Evolutionary conservation across 35 echinoderm and acorn worm genomes (phyloP), one percentile per base, ranked within the genome.

Genomic region (Ophiothrix spiculata): DNA sequence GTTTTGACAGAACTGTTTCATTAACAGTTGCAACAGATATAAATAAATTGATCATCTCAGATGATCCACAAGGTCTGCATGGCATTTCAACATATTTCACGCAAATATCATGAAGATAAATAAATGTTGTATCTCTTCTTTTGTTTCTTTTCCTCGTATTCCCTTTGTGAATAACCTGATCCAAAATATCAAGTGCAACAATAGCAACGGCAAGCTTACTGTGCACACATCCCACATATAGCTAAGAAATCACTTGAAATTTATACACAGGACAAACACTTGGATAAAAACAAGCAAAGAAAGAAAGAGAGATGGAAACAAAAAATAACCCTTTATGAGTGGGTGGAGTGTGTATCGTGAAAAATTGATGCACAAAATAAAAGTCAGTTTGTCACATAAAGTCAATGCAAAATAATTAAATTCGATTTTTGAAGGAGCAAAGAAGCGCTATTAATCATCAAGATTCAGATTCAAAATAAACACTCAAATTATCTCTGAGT

Each of bases 181-280:
- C n/a, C n/a, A n/a, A n/a, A n/a, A n/a, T n/a, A n/a, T n/a, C n/a
- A n/a, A n/a, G n/a, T n/a, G n/a, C n/a, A n/a, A n/a, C n/a, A n/a
- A n/a, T n/a, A n/a, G n/a, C n/a, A n/a, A n/a, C n/a, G n/a, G n/a
- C n/a, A n/a, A n/a, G n/a, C n/a, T n/a, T n/a, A n/a, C n/a, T n/a
- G n/a, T n/a, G n/a, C n/a, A n/a, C n/a, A n/a, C n/a, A n/a, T n/a
- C n/a, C n/a, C n/a, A n/a, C n/a, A n/a, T n/a, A n/a, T n/a, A n/a
- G n/a, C n/a, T n/a, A n/a, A n/a, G 60, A 69, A 69, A 69, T 69
- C 60, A 10, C 60, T 69, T 69, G 60, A 69, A 69, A 69, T 69
- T 69, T 69, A 69, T 69, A 69, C 25, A n/a, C 3, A 28, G 21
- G 60, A 69, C 17, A 69, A 69, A 69, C 60, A 69, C 60, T 69